Conservation (phyloP, 2,888 invertebrate species). For the Liodrosophila aerea region DNA sequence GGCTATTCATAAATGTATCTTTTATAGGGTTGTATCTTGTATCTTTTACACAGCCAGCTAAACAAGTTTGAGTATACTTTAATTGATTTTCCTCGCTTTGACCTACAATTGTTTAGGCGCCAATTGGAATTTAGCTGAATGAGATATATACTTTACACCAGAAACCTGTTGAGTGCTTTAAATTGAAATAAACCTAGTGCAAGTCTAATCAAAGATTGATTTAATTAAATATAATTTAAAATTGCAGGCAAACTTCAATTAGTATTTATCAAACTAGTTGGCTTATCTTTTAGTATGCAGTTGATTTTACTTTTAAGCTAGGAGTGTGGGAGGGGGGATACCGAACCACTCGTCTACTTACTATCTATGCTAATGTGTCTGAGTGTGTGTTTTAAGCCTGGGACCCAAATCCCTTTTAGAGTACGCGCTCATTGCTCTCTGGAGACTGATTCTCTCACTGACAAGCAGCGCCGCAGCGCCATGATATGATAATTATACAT, state of each 20-base stretch:
- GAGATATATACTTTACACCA: not conserved
- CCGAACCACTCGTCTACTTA: not conserved
- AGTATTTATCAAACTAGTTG: too few relatives aligned
- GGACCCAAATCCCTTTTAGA: slow-evolving; percentile 59
- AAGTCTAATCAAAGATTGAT: too few relatives aligned
- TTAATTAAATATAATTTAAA: too few relatives aligned
- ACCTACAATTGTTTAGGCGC: slow-evolving; percentile 34
- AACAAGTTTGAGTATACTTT: slow-evolving; percentile 32
- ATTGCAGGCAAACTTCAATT: too few relatives aligned
- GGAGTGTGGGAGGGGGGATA: too few relatives aligned
- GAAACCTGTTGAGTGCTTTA: slow-evolving; percentile 14
- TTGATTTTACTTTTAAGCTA: not conserved
- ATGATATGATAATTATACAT: slow-evolving; percentile 71
- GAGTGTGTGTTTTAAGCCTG: slow-evolving; percentile 26
- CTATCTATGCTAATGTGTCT: slow-evolving; percentile 56
- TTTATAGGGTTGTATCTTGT: slow-evolving; percentile 2
- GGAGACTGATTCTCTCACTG: slow-evolving; percentile 44
- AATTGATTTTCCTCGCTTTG: slow-evolving; percentile 47
- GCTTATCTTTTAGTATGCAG: too few relatives aligned
- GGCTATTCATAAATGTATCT: slow-evolving; percentile 24
- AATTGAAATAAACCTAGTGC: not conserved
- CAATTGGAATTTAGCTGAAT: slow-evolving; percentile 13
- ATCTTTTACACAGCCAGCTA: slow-evolving; percentile 22
- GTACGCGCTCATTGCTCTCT: slow-evolving; percentile 60
- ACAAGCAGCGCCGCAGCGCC: not conserved